Conservation (phyloP, 2,797 vertebrate species). For the Hafferia zeledoni region DNA sequence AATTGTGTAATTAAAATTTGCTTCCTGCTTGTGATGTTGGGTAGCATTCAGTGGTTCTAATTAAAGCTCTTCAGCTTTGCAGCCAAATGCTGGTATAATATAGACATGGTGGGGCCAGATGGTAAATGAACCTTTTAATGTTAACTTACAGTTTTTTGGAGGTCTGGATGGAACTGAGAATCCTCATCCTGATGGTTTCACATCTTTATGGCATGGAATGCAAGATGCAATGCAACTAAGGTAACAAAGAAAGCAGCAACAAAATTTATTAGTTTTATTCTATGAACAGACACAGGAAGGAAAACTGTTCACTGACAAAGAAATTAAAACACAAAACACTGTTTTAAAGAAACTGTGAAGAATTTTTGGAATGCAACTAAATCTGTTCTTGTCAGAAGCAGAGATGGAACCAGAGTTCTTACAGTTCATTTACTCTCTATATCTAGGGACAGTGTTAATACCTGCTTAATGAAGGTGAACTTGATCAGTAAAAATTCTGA, state of each 20-base stretch:
- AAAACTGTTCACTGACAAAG: background rate
- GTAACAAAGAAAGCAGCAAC: background rate
- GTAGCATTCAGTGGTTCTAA: constrained; percentile 18
- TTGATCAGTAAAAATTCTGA: background rate
- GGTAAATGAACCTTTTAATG: constrained; percentile 12
- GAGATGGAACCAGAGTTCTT: background rate
- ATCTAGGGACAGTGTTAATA: background rate
- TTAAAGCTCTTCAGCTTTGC: constrained; percentile 21
- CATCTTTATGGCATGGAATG: background rate
- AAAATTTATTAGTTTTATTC: background rate
- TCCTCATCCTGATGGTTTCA: background rate
- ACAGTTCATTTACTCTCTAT: background rate
- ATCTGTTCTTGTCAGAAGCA: background rate
- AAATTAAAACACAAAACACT: background rate
- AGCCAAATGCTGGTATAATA: background rate
- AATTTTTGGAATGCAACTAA: background rate
- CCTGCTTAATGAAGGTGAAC: background rate
- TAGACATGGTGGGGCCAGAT: constrained; percentile 4
- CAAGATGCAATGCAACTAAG: background rate
- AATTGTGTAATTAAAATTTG: background rate
- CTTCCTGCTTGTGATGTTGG: background rate
- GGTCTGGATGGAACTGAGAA: background rate
- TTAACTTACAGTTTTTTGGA: background rate
- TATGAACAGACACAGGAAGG: background rate
- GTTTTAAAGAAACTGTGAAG: background rate